phyloP scores from a whole-genome alignment of 2,888 invertebrate genomes.

The Drosophila rellima region DNA sequence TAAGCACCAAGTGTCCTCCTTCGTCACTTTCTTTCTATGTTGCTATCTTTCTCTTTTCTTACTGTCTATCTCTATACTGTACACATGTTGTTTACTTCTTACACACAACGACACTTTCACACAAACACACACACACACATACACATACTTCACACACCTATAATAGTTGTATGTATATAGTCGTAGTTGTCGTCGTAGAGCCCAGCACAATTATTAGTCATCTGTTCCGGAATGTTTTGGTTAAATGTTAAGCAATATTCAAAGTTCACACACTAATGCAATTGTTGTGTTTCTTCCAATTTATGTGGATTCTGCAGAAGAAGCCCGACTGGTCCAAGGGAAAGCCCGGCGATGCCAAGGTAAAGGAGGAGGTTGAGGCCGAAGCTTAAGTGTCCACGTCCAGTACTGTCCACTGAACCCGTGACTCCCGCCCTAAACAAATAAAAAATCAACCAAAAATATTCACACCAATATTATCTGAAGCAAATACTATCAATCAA shows the following conservation, averaged over 20 bases:
- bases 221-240: constrained; percentile 51
- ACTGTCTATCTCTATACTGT: constrained; percentile 31
- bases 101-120: constrained; percentile 12
- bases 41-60: constrained; percentile 27
- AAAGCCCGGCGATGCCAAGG: constrained; percentile 94
- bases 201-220: constrained; percentile 52
- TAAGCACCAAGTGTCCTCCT: constrained; percentile 62
- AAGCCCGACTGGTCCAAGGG: constrained; percentile 98
- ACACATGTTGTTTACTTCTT: constrained; percentile 27
- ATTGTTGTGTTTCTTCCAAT: constrained; percentile 12
- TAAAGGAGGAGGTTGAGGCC: constrained; percentile 93
- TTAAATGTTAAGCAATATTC: constrained; percentile 36
- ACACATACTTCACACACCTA: constrained; percentile 12
- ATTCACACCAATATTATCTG: constrained; percentile 65
- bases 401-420: constrained; percentile 85
- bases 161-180: constrained; percentile 41
- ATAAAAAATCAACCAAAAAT: constrained; percentile 56
- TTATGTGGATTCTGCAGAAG: constrained; percentile 88
- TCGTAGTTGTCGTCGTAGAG: constrained; percentile 51
- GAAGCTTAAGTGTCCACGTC: constrained; percentile 90
- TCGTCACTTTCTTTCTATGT: constrained; percentile 43
- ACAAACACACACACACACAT: constrained; percentile 22
- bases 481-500: constrained; percentile 61
- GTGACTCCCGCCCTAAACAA: constrained; percentile 85
- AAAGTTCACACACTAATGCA: constrained; percentile 31